Conservation (phyloP, 1,140 invertebrate species). For the roundworm (Caenorhabditis elegans) region WBcel235 BX284602.5:6952001-6952500, state of each 20-base stretch:
- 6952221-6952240: not conserved
- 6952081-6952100: not conserved
- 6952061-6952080: conserved; percentile 12
- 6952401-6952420: not conserved
- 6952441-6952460: not conserved
- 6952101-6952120: conserved; percentile 1
- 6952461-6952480: not conserved
- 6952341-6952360: conserved; percentile 32
- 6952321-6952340: not conserved
- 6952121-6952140: too few species aligned
- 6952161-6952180: not conserved
- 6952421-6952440: not conserved
- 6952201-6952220: conserved; percentile 47
- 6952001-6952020: not conserved
- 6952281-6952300: conserved; percentile 45
- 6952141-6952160: conserved; percentile 43
- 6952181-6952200: conserved; percentile 63
- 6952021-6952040: too few species aligned
- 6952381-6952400: conserved; percentile 8
- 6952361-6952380: conserved; percentile 51
- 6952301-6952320: not conserved
- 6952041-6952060: too few species aligned
- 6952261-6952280: conserved; percentile 62
- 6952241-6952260: conserved; percentile 65
- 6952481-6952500: not conserved